Evolutionary conservation across 2,113 vertebrate genomes (phyloP), one percentile per base, ranked within the genome.

Genomic region (Seriola quinqueradiata): DNA sequence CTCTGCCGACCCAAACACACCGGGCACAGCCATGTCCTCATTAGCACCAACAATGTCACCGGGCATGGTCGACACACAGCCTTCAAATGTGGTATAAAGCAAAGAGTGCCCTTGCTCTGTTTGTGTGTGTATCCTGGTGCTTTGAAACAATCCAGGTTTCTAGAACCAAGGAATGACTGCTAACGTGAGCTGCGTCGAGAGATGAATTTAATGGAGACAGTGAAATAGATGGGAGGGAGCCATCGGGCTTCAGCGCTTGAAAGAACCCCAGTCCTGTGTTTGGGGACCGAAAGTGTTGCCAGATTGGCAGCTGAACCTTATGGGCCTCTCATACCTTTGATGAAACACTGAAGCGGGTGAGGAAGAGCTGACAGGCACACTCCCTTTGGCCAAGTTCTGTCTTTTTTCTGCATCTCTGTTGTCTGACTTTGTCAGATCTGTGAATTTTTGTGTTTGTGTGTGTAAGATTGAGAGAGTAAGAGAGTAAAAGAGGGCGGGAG

Each of bases 41-140:
- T 94, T 93, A 94, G 82, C 76, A 71, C 64, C 81, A 70, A 87
- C 89, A 85, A 88, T 87, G 90, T 91, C 87, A 91, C 70, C n/a
- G 60, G 54, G 84, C 71, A 71, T 70, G 32, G 75, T 82, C 42
- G 57, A 77, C 76, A 65, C 19, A 6, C 40, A 50, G 61, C 82
- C 58, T 77, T 68, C 75, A 85, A 80, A 71, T 76, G 57, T 60
- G 50, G 25, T 36, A 34, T 42, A 69, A 44, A 70, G 63, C 25
- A 67, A 36, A 83, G 66, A 70, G 32, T 44, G 50, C 36, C 32
- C 48, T 63, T 48, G 40, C 70, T 79, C 75, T 81, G 13, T 48
- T 5, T 42, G 40, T 42, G 54, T 65, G 59, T 82, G 23, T 25
- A 70, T 75, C 69, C 70, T 25, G 40, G 11, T 40, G 66, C 71